Base-by-base conservation (phyloP, 2,113 vertebrate genomes). In the Amphilophus citrinellus region DNA sequence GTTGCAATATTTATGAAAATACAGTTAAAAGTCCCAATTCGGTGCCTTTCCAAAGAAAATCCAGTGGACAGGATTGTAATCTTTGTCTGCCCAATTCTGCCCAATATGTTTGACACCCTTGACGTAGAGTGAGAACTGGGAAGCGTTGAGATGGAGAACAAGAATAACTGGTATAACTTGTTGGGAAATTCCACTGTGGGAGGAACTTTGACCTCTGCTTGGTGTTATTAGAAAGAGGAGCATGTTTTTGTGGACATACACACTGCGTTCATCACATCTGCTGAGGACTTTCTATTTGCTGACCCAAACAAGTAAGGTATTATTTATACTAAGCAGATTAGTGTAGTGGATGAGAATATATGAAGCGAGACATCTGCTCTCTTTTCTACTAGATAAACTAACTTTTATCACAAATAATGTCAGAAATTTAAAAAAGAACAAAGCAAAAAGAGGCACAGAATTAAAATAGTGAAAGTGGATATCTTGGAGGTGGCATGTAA, bases 261-360 rank as follows among this genome's bases (percentile, higher is more conserved):
- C 1, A 22, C 57, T 47, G 65, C 14, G 5, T 10, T 30, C 2
- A 61, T 30, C 32, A 47, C 27, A 7, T 27, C 24, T 68, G 66
- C 2, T 24, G 3, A 30, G 17, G 24, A 82, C 15, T 17, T 14
- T 30, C 32, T 7, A 53, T n/a, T 10, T 3, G 11, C 3, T 4
- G 17, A n/a, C 47, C 13, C 39, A 85, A 86, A 18, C 57, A 85
- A 83, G 85, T 87, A 85, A 83, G 77, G 39, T 27, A 27, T 65
- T 37, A 13, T 73, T 61, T 35, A 30, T 56, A 56, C 24, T 15
- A 0, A 58, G 1, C 2, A 44, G 20, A 20, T 3, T 39, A 22
- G 10, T 2, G 7, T 35, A 18, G 2, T 14, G 7, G 42, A 11
- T 44, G 8, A 59, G 2, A 81, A 24, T 5, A 39, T 13, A 58